Conservation (phyloP, 2,797 vertebrate genomes). For the Diglossa cyanea region DNA sequence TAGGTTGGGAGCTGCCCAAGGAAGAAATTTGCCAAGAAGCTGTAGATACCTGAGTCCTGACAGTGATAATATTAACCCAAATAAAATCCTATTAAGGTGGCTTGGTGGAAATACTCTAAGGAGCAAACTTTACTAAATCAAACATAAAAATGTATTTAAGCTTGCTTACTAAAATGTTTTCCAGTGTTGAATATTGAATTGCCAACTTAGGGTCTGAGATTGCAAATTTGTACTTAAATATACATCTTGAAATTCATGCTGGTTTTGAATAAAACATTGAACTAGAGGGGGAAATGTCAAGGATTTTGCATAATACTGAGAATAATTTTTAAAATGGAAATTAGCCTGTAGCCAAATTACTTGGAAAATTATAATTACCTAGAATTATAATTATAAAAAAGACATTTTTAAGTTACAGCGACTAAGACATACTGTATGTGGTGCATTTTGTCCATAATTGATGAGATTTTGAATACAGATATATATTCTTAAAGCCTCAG, state of each 20-base stretch:
- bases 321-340: background rate
- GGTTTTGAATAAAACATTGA: constrained; percentile 5
- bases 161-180: background rate
- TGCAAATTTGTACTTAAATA: background rate
- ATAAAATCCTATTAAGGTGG: background rate
- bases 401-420: background rate
- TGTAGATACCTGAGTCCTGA: background rate
- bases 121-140: background rate
- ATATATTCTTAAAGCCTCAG: background rate
- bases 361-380: background rate
- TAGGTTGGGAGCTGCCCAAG: background rate
- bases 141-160: background rate
- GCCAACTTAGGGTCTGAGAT: background rate
- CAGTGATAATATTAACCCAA: background rate
- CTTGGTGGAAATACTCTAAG: background rate
- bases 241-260: background rate
- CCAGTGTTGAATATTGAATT: background rate
- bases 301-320: background rate
- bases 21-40: background rate
- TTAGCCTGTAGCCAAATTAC: background rate
- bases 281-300: background rate
- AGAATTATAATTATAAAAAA: background rate
- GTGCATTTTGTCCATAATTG: background rate
- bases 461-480: background rate
- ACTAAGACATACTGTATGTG: background rate